A percentile compares a stretch with the other conserved stretches of the same genome.
Conservation (phyloP, 1,140 invertebrate species). For the Camponotus pennsylvanicus region DNA sequence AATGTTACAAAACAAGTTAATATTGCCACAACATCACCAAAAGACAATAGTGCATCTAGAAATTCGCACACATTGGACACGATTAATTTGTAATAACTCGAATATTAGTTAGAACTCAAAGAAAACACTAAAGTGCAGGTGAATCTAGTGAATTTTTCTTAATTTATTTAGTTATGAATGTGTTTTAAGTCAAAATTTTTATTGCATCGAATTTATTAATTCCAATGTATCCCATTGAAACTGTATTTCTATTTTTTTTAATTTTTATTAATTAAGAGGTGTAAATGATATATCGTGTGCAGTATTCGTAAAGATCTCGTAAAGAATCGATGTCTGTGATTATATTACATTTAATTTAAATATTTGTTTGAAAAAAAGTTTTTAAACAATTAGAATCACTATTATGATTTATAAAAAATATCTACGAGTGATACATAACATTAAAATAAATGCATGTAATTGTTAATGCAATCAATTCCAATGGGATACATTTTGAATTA, state of each 20-base stretch:
- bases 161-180: constrained; percentile 52
- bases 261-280: constrained; percentile 12
- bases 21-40: constrained; percentile 83
- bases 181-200: constrained; percentile 28
- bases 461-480: constrained; percentile 52
- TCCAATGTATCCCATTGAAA: constrained; percentile 59
- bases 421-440: constrained; percentile 8
- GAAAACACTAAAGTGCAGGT: constrained; percentile 24
- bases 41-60: constrained; percentile 83
- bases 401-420: constrained; percentile 33
- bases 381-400: constrained; percentile 36
- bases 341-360: constrained; percentile 58
- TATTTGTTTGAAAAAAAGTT: constrained; percentile 40
- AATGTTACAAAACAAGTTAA: constrained; percentile 83
- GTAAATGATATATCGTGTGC: constrained; percentile 28
- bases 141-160: constrained; percentile 67
- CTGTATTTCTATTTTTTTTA: neutral
- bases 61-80: constrained; percentile 89
- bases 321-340: constrained; percentile 54
- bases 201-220: constrained; percentile 15
- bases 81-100: constrained; percentile 86
- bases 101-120: constrained; percentile 51
- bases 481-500: constrained; percentile 59
- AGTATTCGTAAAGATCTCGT: constrained; percentile 46
- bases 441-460: constrained; percentile 31